phyloP scores from a whole-genome alignment of 2,113 vertebrate species.

The Lophotis ruficrista region DNA sequence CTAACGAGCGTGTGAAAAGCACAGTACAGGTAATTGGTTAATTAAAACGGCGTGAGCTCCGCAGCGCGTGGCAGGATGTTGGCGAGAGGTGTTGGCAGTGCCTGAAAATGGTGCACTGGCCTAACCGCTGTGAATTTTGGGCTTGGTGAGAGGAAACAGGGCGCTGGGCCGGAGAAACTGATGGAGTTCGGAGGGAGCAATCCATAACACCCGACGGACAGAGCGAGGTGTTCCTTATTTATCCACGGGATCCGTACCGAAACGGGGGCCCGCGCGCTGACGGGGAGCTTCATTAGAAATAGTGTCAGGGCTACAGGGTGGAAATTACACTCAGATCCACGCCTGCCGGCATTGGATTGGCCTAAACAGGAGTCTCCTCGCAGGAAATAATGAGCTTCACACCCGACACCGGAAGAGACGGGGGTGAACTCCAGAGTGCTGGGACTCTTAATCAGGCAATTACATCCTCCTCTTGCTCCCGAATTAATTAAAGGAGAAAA shows the following conservation, averaged over 20 bases:
- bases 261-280: background rate
- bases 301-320: conserved; percentile 15
- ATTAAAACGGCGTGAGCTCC: background rate
- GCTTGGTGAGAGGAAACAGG: background rate
- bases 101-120: too few species aligned
- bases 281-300: conserved; percentile 15
- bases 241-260: background rate
- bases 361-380: conserved; percentile 1
- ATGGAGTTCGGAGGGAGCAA: background rate
- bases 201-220: background rate
- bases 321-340: conserved; percentile 13
- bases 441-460: conserved; percentile 12
- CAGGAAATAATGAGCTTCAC: conserved; percentile 29
- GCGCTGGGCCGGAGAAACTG: background rate
- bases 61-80: background rate
- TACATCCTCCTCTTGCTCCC: background rate
- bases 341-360: conserved; percentile 11
- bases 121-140: too few species aligned
- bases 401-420: background rate
- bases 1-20: background rate
- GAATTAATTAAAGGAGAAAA: background rate
- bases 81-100: too few species aligned
- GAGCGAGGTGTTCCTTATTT: background rate
- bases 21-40: background rate
- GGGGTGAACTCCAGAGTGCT: background rate